A percentile compares a stretch with the other conserved stretches of the same genome.
Evolutionary conservation across 1,140 invertebrate species (phyloP).

Genomic region (Drosophila repletoides): DNA sequence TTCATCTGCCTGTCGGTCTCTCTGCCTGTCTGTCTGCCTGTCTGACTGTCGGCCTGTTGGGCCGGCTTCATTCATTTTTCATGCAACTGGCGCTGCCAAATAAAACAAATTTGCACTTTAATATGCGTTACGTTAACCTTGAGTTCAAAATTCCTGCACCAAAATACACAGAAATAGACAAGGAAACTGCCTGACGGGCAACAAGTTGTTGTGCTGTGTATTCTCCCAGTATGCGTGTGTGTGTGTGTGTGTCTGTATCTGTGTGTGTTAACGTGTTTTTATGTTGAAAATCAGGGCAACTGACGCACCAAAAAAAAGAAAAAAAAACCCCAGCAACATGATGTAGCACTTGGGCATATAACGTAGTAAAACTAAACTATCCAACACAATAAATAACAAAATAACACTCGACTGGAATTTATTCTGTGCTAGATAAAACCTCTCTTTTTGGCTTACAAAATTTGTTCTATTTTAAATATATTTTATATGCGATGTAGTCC

Average conservation of each 20-base stretch:
- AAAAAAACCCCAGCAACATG: constrained; percentile 44
- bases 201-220: constrained; percentile 58
- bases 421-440: not conserved
- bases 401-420: constrained; percentile 2
- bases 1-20: constrained; percentile 6
- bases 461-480: not conserved
- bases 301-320: constrained; percentile 34
- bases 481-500: no score
- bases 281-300: constrained; percentile 53
- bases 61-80: constrained; percentile 61
- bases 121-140: constrained; percentile 66
- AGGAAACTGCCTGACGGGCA: constrained; percentile 33
- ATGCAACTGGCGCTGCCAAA: constrained; percentile 57
- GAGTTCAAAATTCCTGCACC: constrained; percentile 33
- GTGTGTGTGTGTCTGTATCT: constrained; percentile 15
- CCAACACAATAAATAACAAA: constrained; percentile 30
- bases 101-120: constrained; percentile 79
- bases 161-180: constrained; percentile 18
- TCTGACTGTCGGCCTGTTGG: constrained; percentile 8
- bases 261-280: constrained; percentile 11
- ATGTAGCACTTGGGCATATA: constrained; percentile 32
- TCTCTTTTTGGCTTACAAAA: not conserved
- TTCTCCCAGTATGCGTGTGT: not conserved
- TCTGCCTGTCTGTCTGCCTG: not conserved
- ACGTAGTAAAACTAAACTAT: constrained; percentile 39